Evolutionary conservation across 1,140 invertebrate species (phyloP).

Genomic region (Panonychus citri): DNA sequence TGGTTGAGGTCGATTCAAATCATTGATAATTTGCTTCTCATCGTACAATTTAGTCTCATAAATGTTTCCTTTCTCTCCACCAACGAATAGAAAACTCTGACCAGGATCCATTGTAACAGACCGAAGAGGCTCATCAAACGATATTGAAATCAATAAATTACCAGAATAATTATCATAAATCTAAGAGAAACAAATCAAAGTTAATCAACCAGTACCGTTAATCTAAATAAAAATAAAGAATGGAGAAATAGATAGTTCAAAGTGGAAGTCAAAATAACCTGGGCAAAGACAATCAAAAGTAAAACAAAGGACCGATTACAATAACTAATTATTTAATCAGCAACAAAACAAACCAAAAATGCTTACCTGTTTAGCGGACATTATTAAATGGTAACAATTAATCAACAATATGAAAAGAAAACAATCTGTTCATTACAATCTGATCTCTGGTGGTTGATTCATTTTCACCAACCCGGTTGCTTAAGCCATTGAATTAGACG

Average conservation of each 20-base stretch:
- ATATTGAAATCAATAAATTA: constrained; percentile 38
- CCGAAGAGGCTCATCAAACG: constrained; percentile 43
- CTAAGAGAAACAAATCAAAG: constrained; percentile 11
- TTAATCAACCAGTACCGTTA: not conserved
- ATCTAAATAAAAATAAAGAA: not conserved
- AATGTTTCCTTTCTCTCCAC: constrained; percentile 41
- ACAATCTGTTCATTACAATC: no score
- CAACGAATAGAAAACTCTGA: constrained; percentile 47
- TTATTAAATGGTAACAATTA: no score
- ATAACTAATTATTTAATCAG: no score
- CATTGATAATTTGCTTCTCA: constrained; percentile 16
- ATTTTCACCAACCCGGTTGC: no score
- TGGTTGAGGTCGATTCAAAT: not conserved
- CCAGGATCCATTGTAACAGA: constrained; percentile 39
- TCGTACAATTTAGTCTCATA: constrained; percentile 37
- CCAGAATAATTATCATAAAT: constrained; percentile 42
- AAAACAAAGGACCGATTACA: no score
- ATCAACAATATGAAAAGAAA: no score
- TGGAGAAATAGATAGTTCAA: not conserved
- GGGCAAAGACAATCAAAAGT: not conserved
- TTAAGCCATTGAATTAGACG: no score
- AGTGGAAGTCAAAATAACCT: not conserved
- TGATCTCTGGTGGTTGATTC: no score
- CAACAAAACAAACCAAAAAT: no score
- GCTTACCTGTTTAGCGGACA: no score